These are phyloP conservation scores for Crossocerus cetratus DNA, from an alignment of 2,888 invertebrate species.

Conservation along the genomic window DNA sequence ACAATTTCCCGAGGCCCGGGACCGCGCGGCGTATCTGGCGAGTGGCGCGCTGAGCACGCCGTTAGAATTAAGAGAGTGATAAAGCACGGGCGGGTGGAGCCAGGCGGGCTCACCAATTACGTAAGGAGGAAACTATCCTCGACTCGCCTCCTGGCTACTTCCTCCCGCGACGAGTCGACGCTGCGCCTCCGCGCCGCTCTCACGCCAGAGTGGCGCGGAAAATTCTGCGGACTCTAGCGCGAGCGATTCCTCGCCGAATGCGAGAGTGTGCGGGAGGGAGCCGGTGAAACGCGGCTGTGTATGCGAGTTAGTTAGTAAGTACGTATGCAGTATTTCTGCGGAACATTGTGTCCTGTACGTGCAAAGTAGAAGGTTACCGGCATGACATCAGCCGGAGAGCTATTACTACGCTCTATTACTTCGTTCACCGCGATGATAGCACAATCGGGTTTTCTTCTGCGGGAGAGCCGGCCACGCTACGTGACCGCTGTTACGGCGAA, in stretches of 20 bases:
- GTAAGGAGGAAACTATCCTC: constrained; percentile 15
- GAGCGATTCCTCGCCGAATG: not conserved
- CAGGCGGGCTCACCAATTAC: constrained; percentile 19
- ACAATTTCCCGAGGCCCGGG: too few species aligned
- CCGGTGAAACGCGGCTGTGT: too few species aligned
- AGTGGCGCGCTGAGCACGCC: not conserved
- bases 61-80: constrained; percentile 13
- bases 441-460: constrained; percentile 43
- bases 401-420: constrained; percentile 61
- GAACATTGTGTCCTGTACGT: constrained; percentile 53
- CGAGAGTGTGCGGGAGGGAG: too few species aligned
- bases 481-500: too few species aligned
- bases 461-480: too few species aligned
- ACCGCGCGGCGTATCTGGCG: not conserved
- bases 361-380: constrained; percentile 64
- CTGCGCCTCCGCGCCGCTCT: not conserved
- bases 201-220: not conserved
- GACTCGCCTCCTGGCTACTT: too few species aligned
- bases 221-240: not conserved
- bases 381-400: constrained; percentile 58
- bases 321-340: constrained; percentile 35
- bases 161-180: not conserved
- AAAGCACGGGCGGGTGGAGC: constrained; percentile 4
- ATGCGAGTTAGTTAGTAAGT: too few species aligned
- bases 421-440: constrained; percentile 51